Conservation (phyloP, 2,113 vertebrate genomes). For the Cryptoleucopteryx plumbea region DNA sequence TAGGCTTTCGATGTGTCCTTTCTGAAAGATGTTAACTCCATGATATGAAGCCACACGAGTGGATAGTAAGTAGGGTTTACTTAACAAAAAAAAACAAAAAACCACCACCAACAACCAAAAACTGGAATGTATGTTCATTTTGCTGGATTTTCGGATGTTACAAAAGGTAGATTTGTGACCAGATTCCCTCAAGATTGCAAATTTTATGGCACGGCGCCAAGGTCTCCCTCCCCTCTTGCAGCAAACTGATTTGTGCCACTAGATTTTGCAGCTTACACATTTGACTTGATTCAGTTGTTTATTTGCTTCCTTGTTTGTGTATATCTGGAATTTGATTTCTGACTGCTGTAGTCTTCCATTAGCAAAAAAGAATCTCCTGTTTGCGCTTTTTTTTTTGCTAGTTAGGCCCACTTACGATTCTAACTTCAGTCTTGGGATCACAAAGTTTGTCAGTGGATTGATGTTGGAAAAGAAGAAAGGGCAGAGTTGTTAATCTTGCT, state of each 20-base stretch:
- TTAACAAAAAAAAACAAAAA: background rate
- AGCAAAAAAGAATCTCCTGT: background rate
- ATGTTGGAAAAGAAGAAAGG: rapidly evolving
- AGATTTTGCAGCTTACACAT: background rate
- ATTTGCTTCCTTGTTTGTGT: background rate
- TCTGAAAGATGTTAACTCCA: background rate
- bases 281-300: rapidly evolving
- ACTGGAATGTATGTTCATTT: background rate
- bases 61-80: rapidly evolving
- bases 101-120: too few relatives aligned
- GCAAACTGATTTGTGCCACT: background rate
- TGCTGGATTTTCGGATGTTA: background rate
- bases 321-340: background rate
- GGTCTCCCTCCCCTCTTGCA: rapidly evolving
- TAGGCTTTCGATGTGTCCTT: background rate
- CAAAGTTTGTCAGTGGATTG: background rate
- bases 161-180: background rate
- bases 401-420: background rate
- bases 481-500: background rate
- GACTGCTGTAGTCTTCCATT: background rate
- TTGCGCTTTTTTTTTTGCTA: background rate
- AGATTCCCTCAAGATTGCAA: rapidly evolving
- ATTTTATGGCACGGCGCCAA: background rate
- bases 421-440: background rate
- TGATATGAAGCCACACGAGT: rapidly evolving